Conservation (phyloP, 2,888 invertebrate species). For the Bugula neritina region DNA sequence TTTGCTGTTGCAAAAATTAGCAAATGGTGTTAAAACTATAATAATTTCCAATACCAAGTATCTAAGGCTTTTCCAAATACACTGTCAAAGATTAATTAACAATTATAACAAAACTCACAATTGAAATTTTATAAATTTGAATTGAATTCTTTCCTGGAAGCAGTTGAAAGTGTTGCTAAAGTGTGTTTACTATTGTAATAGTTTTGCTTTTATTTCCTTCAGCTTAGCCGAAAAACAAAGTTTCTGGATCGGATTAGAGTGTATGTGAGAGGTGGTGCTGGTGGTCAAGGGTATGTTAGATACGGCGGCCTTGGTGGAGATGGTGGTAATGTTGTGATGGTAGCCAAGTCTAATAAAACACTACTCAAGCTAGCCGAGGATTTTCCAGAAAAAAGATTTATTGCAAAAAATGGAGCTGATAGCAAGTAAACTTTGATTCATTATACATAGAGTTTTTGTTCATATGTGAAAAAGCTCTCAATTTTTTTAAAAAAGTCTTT, state of each 20-base stretch:
- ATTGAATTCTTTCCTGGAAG: no score
- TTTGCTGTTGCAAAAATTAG: no score
- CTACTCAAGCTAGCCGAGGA: conserved; percentile 50
- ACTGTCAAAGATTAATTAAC: no score
- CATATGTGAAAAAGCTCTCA: background rate
- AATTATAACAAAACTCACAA: no score
- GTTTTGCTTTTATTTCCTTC: no score
- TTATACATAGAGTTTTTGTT: background rate
- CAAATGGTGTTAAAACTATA: no score
- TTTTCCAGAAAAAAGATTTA: conserved; percentile 60
- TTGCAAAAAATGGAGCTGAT: conserved; percentile 68
- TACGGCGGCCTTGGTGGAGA: conserved; percentile 83
- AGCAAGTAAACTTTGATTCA: conserved; percentile 57
- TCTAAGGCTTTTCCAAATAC: no score
- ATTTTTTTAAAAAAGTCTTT: background rate
- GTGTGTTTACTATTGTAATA: no score
- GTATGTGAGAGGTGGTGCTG: conserved; percentile 74
- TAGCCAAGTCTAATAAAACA: conserved; percentile 39
- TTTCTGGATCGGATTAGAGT: conserved; percentile 77
- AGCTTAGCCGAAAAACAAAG: conserved; percentile 8
- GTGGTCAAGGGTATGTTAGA: conserved; percentile 71
- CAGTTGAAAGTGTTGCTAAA: no score
- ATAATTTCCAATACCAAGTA: no score
- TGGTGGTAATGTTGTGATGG: conserved; percentile 77
- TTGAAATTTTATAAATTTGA: no score